phyloP scores from a whole-genome alignment of 2,797 vertebrate species.

The Cyprinodon diabolis region DNA sequence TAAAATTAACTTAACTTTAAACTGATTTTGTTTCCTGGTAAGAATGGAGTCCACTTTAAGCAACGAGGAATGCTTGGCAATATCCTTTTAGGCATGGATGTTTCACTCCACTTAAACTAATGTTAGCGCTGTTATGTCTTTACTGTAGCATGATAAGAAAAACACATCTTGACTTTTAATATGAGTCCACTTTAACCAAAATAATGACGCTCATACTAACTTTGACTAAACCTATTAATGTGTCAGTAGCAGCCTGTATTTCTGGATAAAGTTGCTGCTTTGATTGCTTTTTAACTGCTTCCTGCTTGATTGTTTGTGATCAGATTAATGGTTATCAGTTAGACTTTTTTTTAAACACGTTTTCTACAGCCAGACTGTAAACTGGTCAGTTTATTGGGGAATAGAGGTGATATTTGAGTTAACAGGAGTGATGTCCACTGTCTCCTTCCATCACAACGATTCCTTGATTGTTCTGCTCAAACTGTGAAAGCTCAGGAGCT shows the following conservation, averaged over 20 bases:
- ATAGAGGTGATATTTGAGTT: neutral
- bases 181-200: neutral
- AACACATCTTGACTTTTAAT: neutral
- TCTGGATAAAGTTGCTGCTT: neutral
- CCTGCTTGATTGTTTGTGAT: neutral
- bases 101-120: slow-evolving; percentile 52
- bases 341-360: slow-evolving; percentile 36
- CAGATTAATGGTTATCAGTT: slow-evolving; percentile 14
- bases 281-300: slow-evolving; percentile 9
- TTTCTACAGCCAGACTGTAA: slow-evolving; percentile 4
- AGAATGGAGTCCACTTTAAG: slow-evolving; percentile 76
- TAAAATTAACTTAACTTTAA: slow-evolving; percentile 20
- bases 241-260: neutral
- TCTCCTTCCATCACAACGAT: slow-evolving; percentile 43
- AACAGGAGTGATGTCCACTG: slow-evolving; percentile 11
- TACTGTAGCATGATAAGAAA: neutral
- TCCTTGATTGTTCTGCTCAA: slow-evolving; percentile 82
- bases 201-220: neutral
- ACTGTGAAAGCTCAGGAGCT: slow-evolving; percentile 82
- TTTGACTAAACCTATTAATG: neutral
- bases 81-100: slow-evolving; percentile 78
- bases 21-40: slow-evolving; percentile 37
- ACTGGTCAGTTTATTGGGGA: neutral
- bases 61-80: slow-evolving; percentile 77
- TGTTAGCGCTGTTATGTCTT: slow-evolving; percentile 31